Evolutionary conservation across 2,113 vertebrate genomes (phyloP).

Genomic region (Gulo gulo): DNA sequence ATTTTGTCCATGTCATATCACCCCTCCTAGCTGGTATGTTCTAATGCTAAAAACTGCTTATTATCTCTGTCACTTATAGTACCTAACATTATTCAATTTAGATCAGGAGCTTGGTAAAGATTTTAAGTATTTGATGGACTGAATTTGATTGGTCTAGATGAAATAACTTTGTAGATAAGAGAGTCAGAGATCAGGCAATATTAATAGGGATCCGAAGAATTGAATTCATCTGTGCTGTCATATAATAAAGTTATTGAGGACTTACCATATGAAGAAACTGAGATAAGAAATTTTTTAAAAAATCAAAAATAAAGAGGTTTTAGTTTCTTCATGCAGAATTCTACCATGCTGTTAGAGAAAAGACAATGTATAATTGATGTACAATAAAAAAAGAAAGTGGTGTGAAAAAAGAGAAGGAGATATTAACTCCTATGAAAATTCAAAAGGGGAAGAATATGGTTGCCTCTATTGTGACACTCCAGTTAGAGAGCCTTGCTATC

Average conservation of each 20-base stretch:
- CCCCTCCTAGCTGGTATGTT: neutral
- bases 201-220: neutral
- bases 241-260: neutral
- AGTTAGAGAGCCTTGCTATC: neutral
- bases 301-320: neutral
- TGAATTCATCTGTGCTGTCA: slow-evolving; percentile 15
- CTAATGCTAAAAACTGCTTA: neutral
- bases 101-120: neutral
- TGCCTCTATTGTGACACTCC: neutral
- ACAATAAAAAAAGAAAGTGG: neutral
- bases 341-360: neutral
- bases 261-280: neutral
- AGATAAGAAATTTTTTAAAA: neutral
- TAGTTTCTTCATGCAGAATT: neutral
- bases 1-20: neutral
- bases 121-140: slow-evolving; percentile 45
- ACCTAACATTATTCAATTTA: slow-evolving; percentile 16
- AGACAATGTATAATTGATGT: neutral
- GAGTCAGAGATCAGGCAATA: neutral
- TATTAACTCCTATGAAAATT: neutral
- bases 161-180: slow-evolving; percentile 25
- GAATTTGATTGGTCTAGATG: neutral
- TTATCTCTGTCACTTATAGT: neutral
- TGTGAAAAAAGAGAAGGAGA: neutral
- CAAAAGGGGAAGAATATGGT: neutral